phyloP scores from a whole-genome alignment of 2,797 vertebrate species.

The Dendrocincla tyrannina region DNA sequence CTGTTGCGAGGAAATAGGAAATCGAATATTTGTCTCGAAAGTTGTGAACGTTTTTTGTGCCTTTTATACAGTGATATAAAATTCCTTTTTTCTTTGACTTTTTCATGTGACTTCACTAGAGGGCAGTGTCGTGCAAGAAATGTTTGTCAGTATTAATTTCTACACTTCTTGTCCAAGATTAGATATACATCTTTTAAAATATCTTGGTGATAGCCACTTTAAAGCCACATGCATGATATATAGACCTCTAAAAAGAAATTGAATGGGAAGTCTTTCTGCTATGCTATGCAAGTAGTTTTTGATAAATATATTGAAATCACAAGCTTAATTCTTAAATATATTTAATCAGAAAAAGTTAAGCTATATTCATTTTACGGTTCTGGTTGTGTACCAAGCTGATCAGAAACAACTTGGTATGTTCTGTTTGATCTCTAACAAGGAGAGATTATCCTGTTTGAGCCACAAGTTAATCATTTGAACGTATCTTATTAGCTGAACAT shows the following conservation, averaged over 20 bases:
- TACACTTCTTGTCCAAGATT: background rate
- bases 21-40: background rate
- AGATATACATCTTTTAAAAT: background rate
- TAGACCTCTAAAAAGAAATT: background rate
- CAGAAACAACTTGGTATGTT: background rate
- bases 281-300: background rate
- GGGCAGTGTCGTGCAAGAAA: constrained; percentile 74
- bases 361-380: background rate
- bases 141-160: background rate
- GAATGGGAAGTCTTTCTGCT: background rate
- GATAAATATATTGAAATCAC: background rate
- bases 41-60: background rate
- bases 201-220: background rate
- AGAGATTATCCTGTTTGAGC: background rate
- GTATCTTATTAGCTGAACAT: background rate
- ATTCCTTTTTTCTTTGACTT: background rate
- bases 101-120: constrained; percentile 64
- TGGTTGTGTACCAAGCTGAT: background rate
- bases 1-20: background rate
- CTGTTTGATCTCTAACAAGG: background rate
- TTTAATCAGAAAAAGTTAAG: background rate
- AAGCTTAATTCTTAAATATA: background rate
- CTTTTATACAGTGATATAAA: background rate
- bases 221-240: background rate
- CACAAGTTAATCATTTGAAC: background rate